Evolutionary conservation across 2,113 vertebrate species (phyloP).

Genomic region (Neogale vison): DNA sequence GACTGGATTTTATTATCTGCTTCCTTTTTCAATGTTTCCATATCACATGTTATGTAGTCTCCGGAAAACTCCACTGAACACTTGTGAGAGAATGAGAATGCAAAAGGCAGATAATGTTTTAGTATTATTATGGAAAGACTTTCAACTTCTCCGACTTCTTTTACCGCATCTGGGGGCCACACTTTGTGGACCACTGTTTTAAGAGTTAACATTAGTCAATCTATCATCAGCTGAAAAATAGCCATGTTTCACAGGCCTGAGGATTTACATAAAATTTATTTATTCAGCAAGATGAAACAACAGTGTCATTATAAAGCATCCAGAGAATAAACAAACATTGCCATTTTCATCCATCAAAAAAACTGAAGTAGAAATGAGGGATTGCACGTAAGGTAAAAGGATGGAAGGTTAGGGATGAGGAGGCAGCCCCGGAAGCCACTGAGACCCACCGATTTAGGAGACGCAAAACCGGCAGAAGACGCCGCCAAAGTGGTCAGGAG

Average conservation of each 20-base stretch:
- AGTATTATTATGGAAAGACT: not conserved
- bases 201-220: not conserved
- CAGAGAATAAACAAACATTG: not conserved
- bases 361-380: not conserved
- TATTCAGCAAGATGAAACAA: not conserved
- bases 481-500: not conserved
- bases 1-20: not conserved
- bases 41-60: not conserved
- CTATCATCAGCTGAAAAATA: not conserved
- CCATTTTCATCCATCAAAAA: not conserved
- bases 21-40: conserved; percentile 27
- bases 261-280: not conserved
- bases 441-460: not conserved
- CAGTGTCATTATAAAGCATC: not conserved
- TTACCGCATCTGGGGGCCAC: not conserved
- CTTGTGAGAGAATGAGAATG: not conserved
- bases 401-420: not conserved
- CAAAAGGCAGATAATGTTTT: conserved; percentile 7
- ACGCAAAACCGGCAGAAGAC: not conserved
- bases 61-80: not conserved
- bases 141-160: not conserved
- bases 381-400: not conserved
- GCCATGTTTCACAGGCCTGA: not conserved
- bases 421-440: not conserved
- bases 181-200: not conserved